Base-by-base conservation (phyloP, 2,888 invertebrate genomes). In the Germaria angustata region DNA sequence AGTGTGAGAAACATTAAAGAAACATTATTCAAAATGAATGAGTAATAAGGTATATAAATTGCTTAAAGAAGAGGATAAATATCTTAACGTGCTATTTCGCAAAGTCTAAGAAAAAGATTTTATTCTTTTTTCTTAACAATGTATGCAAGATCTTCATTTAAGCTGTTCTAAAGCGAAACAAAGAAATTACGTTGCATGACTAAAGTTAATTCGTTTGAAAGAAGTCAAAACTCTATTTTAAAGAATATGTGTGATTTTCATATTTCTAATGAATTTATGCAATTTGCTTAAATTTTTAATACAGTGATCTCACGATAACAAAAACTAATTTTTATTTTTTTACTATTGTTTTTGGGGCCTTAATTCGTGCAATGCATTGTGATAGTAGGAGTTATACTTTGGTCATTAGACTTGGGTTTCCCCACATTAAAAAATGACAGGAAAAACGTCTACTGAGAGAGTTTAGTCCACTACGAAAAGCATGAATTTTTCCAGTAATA, bases 181-280 rank as follows among this genome's bases (percentile, higher is more conserved):
- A 22, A 28, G 28, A 15, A 32, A 22, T 57, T 22, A 17, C 7
- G 53, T 71, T 69, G 69, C 71, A 57, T 71, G 71, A 13, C 24
- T 46, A 6, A 9, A 71, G 2, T 57, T 59, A 46, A 36, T 71
- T 59, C 59, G 15, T 9, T 11, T 34, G 24, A 36, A 44, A 34
- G 3, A 15, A 55, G 24, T 39, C 6, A 39, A 49, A 36, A 20
- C 17, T 55, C 53, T 55, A 28, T 55, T 20, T 44, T 3, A 57
- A 69, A 55, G 13, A 13, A 69, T 28, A 7, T 44, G 9, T 39
- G 39, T 1, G 32, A 41, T 55, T 55, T 41, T 17, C 51, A 44
- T 28, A 15, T 22, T 11, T 46, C 13, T 22, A 46, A 22, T 34
- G 2, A 11, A 28, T 8, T 32, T 20, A 1, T 22, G 17, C 11